Evolutionary conservation across 2,888 invertebrate genomes (phyloP).

Genomic region (Tuberolachnus salignus): DNA sequence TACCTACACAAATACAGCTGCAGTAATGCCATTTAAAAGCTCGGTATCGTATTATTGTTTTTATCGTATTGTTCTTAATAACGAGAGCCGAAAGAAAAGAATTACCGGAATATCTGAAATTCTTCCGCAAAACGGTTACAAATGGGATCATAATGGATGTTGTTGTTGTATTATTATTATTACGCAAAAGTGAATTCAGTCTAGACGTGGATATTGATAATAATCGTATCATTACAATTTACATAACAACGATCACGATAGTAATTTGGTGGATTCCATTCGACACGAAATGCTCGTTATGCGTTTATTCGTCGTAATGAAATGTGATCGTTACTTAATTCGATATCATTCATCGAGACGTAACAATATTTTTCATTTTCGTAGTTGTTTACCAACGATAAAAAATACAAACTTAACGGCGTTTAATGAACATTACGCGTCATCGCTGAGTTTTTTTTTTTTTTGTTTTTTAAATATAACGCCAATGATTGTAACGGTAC

Average conservation of each 20-base stretch:
- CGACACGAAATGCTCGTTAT: background rate
- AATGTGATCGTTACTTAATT: background rate
- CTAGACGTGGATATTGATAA: conserved; percentile 25
- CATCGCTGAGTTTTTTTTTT: no score
- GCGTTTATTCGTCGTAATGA: background rate
- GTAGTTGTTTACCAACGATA: no score
- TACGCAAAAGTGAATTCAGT: background rate
- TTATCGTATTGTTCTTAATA: conserved; percentile 4
- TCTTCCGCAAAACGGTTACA: background rate
- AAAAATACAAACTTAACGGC: no score
- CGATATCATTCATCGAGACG: no score
- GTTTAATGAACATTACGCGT: no score
- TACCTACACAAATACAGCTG: background rate
- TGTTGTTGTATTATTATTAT: no score
- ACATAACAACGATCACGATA: background rate
- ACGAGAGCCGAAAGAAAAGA: background rate
- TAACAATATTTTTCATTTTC: no score
- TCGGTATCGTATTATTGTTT: background rate
- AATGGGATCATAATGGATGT: background rate
- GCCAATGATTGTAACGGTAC: no score
- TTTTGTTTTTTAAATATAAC: no score
- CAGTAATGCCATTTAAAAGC: background rate
- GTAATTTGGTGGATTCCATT: conserved; percentile 9
- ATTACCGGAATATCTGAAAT: background rate
- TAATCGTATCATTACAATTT: background rate